These are phyloP conservation scores for Poeciliopsis turneri DNA, from an alignment of 2,797 vertebrate genomes.

Conservation along the genomic window DNA sequence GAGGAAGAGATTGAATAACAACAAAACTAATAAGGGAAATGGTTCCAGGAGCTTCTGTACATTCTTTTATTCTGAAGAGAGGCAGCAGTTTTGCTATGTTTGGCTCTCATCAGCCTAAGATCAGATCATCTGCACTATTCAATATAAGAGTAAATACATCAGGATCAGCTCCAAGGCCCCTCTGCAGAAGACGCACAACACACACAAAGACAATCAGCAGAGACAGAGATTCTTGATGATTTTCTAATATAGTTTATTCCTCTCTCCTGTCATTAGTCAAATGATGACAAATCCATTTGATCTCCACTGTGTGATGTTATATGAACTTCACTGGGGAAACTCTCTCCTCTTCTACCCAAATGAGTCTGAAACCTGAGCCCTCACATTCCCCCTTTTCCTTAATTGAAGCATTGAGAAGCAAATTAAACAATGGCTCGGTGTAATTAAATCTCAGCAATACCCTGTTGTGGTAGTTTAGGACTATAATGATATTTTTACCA, in stretches of 20 bases:
- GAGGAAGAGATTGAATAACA: conserved; percentile 63
- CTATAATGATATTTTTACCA: conserved; percentile 82
- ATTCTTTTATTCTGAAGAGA: conserved; percentile 60
- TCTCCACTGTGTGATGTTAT: conserved; percentile 72
- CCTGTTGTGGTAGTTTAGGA: conserved; percentile 77
- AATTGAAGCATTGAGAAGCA: conserved; percentile 76
- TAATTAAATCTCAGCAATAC: conserved; percentile 83
- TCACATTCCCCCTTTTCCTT: conserved; percentile 61
- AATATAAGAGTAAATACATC: conserved; percentile 64
- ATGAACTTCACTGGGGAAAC: conserved; percentile 75
- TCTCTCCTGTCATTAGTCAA: conserved; percentile 77
- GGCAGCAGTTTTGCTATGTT: conserved; percentile 55
- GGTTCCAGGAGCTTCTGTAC: conserved; percentile 57
- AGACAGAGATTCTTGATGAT: conserved; percentile 73
- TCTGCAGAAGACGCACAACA: conserved; percentile 54
- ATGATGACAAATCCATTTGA: conserved; percentile 75
- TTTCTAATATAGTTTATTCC: conserved; percentile 77
- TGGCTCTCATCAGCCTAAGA: conserved; percentile 60
- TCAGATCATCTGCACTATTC: conserved; percentile 64
- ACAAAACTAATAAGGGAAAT: conserved; percentile 68
- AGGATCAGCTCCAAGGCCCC: conserved; percentile 61
- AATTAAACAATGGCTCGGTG: conserved; percentile 80
- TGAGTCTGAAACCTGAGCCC: conserved; percentile 74
- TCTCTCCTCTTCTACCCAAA: conserved; percentile 56
- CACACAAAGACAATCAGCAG: conserved; percentile 57